phyloP scores from a whole-genome alignment of 2,888 invertebrate genomes.

The Lymantria monacha region DNA sequence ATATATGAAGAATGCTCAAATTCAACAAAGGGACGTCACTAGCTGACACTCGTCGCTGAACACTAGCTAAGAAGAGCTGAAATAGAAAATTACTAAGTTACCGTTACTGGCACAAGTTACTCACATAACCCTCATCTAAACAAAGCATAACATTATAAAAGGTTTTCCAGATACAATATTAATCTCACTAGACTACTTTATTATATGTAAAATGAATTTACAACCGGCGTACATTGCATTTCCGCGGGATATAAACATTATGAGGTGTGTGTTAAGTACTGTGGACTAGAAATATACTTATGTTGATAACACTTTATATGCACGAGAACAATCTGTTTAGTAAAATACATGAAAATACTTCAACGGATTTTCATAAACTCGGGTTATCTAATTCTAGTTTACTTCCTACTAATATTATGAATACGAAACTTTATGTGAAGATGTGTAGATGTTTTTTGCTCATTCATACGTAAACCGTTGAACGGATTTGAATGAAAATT shows the following conservation, averaged over 20 bases:
- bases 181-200: constrained; percentile 52
- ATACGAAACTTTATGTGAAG: too few relatives aligned
- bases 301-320: not conserved
- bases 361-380: too few relatives aligned
- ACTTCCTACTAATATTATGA: too few relatives aligned
- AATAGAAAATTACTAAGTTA: too few relatives aligned
- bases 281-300: not conserved
- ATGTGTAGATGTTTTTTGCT: too few relatives aligned
- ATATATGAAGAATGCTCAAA: too few relatives aligned
- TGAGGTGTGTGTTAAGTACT: not conserved
- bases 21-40: too few relatives aligned
- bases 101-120: not conserved
- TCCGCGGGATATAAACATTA: not conserved
- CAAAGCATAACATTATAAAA: constrained; percentile 53
- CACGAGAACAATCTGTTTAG: not conserved
- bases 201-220: constrained; percentile 64
- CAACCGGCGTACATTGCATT: constrained; percentile 29
- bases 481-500: too few relatives aligned
- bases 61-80: too few relatives aligned
- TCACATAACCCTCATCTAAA: constrained; percentile 25
- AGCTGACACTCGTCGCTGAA: too few relatives aligned
- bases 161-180: constrained; percentile 67
- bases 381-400: too few relatives aligned
- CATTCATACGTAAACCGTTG: too few relatives aligned
- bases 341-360: not conserved